phyloP scores from a whole-genome alignment of 2,797 vertebrate species.

The Xyrichtys novacula region DNA sequence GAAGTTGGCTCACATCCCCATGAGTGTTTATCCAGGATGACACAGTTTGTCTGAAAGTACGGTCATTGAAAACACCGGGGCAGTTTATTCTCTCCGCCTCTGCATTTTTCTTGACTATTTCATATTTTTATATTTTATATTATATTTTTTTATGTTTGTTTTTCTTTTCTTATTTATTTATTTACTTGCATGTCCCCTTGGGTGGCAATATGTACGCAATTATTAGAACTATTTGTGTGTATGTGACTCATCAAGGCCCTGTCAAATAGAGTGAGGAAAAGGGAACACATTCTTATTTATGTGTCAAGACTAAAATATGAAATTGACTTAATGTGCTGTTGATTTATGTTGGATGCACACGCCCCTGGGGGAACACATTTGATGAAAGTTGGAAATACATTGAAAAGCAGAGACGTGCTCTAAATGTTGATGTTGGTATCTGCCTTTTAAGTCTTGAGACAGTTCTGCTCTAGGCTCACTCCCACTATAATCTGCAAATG shows the following conservation, averaged over 20 bases:
- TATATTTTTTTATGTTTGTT: slow-evolving; percentile 32
- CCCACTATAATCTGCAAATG: slow-evolving; percentile 23
- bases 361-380: slow-evolving; percentile 62
- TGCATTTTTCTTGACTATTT: slow-evolving; percentile 14
- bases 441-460: slow-evolving; percentile 35
- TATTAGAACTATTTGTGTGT: slow-evolving; percentile 45
- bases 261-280: slow-evolving; percentile 59
- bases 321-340: slow-evolving; percentile 77
- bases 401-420: slow-evolving; percentile 46
- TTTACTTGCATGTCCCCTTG: slow-evolving; percentile 33
- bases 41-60: slow-evolving; percentile 27
- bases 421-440: slow-evolving; percentile 52
- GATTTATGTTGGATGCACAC: slow-evolving; percentile 74
- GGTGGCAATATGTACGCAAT: slow-evolving; percentile 66
- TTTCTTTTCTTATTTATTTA: slow-evolving; percentile 14
- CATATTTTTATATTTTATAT: background rate
- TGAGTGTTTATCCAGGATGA: slow-evolving; percentile 35
- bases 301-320: slow-evolving; percentile 67
- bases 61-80: slow-evolving; percentile 16
- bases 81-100: slow-evolving; percentile 19
- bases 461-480: slow-evolving; percentile 1
- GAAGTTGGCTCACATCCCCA: slow-evolving; percentile 11
- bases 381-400: slow-evolving; percentile 63
- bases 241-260: slow-evolving; percentile 62
- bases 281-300: slow-evolving; percentile 65